These are phyloP conservation scores for Drosophila mayaguana DNA, from an alignment of 2,888 invertebrate species.

Conservation along the genomic window DNA sequence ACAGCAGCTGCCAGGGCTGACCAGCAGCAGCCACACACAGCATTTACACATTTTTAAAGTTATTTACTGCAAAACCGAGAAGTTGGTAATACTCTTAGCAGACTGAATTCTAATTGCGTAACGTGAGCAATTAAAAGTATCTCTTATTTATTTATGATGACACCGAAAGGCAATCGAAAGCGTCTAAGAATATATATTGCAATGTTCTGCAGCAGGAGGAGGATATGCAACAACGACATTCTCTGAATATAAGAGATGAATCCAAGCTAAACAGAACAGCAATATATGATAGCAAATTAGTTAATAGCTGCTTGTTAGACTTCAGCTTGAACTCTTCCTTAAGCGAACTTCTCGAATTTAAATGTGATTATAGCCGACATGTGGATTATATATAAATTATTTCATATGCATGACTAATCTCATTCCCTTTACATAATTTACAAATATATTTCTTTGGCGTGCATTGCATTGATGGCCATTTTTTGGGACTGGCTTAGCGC, in stretches of 20 bases:
- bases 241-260: not conserved
- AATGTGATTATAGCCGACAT: not conserved
- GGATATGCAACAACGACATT: too few species aligned
- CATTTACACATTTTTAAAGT: not conserved
- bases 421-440: not conserved
- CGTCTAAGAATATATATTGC: not conserved
- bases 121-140: not conserved
- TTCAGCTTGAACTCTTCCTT: too few species aligned
- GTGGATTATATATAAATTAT: not conserved
- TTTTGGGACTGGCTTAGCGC: not conserved
- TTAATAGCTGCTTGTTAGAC: too few species aligned
- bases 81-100: not conserved
- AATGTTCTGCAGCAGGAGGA: not conserved
- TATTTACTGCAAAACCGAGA: not conserved
- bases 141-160: not conserved
- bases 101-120: not conserved
- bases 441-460: not conserved
- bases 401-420: not conserved
- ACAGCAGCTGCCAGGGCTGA: conserved; percentile 37
- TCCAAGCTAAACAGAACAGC: not conserved
- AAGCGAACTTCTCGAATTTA: not conserved
- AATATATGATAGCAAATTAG: too few species aligned
- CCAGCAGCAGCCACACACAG: conserved; percentile 23
- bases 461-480: not conserved
- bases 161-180: not conserved